phyloP scores from a whole-genome alignment of 2,888 invertebrate genomes.

The Clistopyga incitator region DNA sequence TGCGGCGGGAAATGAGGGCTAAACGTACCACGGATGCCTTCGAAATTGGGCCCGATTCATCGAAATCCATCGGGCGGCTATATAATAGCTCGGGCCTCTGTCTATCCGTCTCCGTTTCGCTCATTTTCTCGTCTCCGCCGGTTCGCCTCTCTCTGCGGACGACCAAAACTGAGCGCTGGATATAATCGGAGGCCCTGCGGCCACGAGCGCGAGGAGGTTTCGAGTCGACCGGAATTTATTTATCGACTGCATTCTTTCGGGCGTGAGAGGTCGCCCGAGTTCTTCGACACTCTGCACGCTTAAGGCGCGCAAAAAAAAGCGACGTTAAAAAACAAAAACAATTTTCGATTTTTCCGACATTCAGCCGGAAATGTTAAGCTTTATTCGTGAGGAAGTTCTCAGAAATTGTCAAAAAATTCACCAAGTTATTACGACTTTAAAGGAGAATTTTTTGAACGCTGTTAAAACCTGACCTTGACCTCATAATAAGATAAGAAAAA shows the following conservation, averaged over 20 bases:
- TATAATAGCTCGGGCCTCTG: constrained; percentile 31
- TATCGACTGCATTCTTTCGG: constrained; percentile 70
- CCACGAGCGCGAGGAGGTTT: constrained; percentile 55
- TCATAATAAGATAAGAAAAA: too few relatives aligned
- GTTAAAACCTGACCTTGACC: too few relatives aligned
- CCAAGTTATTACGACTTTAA: too few relatives aligned
- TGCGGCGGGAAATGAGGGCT: constrained; percentile 57
- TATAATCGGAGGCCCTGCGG: constrained; percentile 69
- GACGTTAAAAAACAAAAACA: too few relatives aligned
- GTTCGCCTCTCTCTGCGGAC: constrained; percentile 25
- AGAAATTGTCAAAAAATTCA: not conserved
- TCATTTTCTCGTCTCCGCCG: constrained; percentile 45
- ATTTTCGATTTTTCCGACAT: not conserved
- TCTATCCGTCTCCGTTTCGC: constrained; percentile 39
- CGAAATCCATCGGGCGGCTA: constrained; percentile 69
- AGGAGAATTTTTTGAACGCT: too few relatives aligned
- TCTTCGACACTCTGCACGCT: constrained; percentile 16
- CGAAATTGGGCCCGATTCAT: constrained; percentile 74
- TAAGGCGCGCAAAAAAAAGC: not conserved
- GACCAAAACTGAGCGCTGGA: constrained; percentile 52
- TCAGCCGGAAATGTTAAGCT: too few relatives aligned
- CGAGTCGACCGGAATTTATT: constrained; percentile 66
- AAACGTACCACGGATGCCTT: constrained; percentile 69
- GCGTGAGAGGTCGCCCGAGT: constrained; percentile 59
- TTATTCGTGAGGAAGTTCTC: not conserved